phyloP scores from a whole-genome alignment of 2,113 vertebrate species.

The Crotalus tigris region DNA sequence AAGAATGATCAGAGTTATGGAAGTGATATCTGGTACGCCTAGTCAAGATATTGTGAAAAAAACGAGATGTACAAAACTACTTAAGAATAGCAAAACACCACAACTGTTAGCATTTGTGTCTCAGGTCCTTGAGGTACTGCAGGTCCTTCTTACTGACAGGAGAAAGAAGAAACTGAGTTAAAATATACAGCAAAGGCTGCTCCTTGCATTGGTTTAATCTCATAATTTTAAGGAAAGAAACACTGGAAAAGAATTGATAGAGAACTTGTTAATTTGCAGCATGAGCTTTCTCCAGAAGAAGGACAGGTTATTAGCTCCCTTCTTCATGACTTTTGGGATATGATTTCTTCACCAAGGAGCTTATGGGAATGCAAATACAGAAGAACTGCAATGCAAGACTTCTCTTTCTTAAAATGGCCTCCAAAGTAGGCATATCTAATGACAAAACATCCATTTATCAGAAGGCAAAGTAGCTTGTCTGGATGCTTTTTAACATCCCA shows the following conservation, averaged over 20 bases:
- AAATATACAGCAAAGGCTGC: neutral
- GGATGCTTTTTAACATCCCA: neutral
- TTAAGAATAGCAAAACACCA: neutral
- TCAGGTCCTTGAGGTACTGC: neutral
- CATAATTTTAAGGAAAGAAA: neutral
- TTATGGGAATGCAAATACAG: neutral
- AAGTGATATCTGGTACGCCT: neutral
- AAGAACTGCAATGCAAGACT: neutral
- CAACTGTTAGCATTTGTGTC: neutral
- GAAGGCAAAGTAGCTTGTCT: neutral
- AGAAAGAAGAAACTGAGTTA: neutral
- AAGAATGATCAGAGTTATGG: neutral
- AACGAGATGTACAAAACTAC: neutral
- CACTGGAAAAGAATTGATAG: neutral
- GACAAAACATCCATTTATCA: neutral
- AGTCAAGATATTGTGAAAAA: neutral
- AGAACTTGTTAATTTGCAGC: neutral
- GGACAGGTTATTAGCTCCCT: neutral
- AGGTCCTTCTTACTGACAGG: slow-evolving; percentile 1
- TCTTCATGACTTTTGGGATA: neutral
- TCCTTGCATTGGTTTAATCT: neutral
- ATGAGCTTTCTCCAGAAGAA: neutral
- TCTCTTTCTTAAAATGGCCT: neutral
- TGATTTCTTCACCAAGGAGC: neutral
- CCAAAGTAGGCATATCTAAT: neutral